phyloP scores from a whole-genome alignment of 2,113 vertebrate species.

The Eubucco bourcierii region DNA sequence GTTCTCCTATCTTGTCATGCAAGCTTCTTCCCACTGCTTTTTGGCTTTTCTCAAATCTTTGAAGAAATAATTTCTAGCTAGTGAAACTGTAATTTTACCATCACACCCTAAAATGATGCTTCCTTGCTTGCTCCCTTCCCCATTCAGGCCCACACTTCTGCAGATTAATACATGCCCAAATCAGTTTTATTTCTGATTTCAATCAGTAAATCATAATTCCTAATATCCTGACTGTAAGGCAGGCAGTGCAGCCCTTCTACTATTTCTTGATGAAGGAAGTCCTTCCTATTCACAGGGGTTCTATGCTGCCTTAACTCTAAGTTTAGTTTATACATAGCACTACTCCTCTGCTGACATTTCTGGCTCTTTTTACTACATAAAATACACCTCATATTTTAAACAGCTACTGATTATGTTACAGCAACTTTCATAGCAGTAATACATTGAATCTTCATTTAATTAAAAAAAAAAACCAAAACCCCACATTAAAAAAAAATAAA shows the following conservation, averaged over 20 bases:
- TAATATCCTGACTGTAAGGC: not conserved
- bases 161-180: not conserved
- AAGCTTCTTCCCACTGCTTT: not conserved
- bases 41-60: not conserved
- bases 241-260: not conserved
- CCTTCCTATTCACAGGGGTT: not conserved
- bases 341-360: not conserved
- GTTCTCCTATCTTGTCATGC: not conserved
- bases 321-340: not conserved
- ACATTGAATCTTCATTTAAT: not conserved
- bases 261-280: not conserved
- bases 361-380: not conserved
- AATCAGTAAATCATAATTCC: not conserved
- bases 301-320: not conserved
- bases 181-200: not conserved
- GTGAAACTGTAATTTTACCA: too few species aligned
- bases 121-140: not conserved
- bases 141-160: not conserved
- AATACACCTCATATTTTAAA: not conserved
- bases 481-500: not conserved
- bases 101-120: not conserved
- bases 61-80: too few species aligned
- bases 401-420: not conserved
- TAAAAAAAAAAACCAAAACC: not conserved
- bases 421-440: not conserved